Conservation (phyloP, 2,113 vertebrate genomes). For the Gavialis gangeticus region DNA sequence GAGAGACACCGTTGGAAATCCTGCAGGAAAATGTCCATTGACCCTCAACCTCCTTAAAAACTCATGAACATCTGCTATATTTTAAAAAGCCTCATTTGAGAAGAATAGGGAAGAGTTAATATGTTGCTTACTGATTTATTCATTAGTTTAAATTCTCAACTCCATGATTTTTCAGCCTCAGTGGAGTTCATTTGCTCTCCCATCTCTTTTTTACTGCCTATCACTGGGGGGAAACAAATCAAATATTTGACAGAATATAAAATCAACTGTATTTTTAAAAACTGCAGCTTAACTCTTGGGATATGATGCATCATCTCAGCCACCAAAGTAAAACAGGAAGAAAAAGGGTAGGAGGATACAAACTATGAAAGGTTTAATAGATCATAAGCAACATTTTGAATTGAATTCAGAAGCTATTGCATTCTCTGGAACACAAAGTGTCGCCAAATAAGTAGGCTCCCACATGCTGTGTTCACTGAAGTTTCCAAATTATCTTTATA, state of each 20-base stretch:
- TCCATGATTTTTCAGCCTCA: neutral
- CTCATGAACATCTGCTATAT: neutral
- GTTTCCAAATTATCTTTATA: conserved; percentile 21
- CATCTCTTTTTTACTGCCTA: neutral
- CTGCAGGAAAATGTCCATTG: neutral
- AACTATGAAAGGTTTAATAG: neutral
- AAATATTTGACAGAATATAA: neutral
- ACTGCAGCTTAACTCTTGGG: neutral
- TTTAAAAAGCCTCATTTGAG: neutral
- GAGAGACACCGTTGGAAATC: neutral
- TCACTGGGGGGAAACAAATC: neutral
- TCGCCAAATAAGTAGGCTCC: neutral
- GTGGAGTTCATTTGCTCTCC: neutral
- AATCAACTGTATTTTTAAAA: neutral
- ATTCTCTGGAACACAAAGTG: neutral
- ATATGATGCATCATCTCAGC: neutral
- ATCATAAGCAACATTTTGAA: neutral
- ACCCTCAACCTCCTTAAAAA: neutral
- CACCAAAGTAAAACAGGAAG: neutral
- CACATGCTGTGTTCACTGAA: neutral
- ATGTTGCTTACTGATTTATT: neutral
- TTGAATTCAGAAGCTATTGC: neutral
- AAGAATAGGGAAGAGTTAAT: neutral
- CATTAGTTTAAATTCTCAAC: neutral
- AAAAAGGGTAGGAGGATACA: neutral